These are phyloP conservation scores for Garrulus glandarius DNA, from an alignment of 2,797 vertebrate species.

Conservation along the genomic window DNA sequence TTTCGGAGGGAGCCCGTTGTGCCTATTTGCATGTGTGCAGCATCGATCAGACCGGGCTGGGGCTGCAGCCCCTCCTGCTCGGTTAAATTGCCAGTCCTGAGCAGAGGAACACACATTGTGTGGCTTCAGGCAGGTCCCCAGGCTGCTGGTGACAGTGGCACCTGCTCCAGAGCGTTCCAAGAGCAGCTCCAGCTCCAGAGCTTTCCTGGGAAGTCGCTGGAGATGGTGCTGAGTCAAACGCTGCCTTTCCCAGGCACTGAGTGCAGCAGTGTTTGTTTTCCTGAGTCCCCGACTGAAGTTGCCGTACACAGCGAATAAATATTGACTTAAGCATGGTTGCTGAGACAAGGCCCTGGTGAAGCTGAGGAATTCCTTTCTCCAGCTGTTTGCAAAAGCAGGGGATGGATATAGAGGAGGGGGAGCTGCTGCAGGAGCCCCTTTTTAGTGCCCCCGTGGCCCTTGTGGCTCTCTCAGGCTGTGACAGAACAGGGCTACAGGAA, in stretches of 20 bases:
- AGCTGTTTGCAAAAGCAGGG: not conserved
- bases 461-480: not conserved
- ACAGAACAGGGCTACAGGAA: not conserved
- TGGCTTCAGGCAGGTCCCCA: fast-evolving
- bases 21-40: not conserved
- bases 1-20: not conserved
- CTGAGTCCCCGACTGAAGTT: not conserved
- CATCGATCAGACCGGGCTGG: not conserved
- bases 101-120: not conserved
- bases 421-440: not conserved
- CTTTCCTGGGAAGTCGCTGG: not conserved
- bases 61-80: not conserved
- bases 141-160: not conserved
- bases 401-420: not conserved
- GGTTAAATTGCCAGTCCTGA: not conserved
- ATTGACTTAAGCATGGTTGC: not conserved
- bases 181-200: not conserved
- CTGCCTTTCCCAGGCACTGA: not conserved
- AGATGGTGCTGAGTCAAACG: not conserved
- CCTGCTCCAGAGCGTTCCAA: not conserved
- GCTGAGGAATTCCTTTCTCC: not conserved
- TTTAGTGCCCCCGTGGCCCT: fast-evolving
- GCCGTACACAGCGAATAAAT: not conserved
- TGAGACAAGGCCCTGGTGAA: not conserved
- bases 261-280: not conserved